Evolutionary conservation across 2,113 vertebrate species (phyloP), one percentile per base, ranked within the genome.

Genomic region (Neopipo cinnamomea): DNA sequence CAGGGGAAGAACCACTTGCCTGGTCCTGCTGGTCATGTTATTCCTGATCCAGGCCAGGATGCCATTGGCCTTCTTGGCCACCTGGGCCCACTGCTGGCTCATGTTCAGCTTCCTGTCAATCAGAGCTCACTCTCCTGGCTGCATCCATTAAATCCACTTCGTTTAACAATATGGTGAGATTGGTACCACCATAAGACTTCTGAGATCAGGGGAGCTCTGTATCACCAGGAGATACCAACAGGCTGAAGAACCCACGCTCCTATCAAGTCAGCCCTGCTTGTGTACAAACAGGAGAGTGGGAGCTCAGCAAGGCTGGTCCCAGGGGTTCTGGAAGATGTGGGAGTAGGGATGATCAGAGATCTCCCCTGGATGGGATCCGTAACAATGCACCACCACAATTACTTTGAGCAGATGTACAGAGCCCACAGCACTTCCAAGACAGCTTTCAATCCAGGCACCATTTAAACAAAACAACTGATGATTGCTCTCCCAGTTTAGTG

Each of bases 381-480:
- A 62, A 16, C 0, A 2, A 4, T 11, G 4, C 21, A 35, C 19
- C 35, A 23, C 59, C 22, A 2, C 12, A 2, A 18, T 6, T 14
- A 0, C 82, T 70, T 22, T 15, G 46, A 31, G 33, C 0, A 2
- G 23, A 27, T 0, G 20, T 18, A 19, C 35, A 42, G 49, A 79
- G 63, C 77, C 68, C 78, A 9, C 21, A 39, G 67, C 61, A n/a
- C 66, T 55, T 56, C 30, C 7, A 31, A 55, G 76, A n/a, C 56
- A 59, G 65, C 39, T 55, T 89, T 95, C 7, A 0, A 90, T 77
- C 88, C 13, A 6, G 1, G 22, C 65, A 61, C 84, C 83, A 31
- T 92, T 93, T 95, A 86, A 74, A 68, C 79, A 76, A 67, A 94
- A 84, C 93, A 94, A 73, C 65, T 78, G 61, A 93, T 93, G 82